Base-by-base conservation (phyloP, 2,888 invertebrate species). In the Hypomecis punctinalis region DNA sequence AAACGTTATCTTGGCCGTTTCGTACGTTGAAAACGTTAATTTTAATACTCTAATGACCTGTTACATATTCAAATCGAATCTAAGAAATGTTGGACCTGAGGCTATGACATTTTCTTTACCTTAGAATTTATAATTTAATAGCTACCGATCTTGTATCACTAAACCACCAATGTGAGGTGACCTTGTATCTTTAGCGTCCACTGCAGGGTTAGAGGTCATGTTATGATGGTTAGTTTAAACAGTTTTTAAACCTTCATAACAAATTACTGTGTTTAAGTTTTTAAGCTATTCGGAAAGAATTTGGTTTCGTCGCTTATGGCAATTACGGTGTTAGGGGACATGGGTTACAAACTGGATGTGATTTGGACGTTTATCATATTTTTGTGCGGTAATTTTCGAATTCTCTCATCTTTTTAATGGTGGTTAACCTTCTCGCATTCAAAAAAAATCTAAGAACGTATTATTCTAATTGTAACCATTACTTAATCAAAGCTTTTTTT, bases 101-200 rank as follows among this genome's bases (percentile, higher is more conserved):
- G 88, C 88, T 84, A 87, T 85, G 87, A 86, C 87, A 87, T 78
- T 85, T 81, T 80, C 76, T 83, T 84, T 84, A 81, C 79, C 83
- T 83, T 81, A 80, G 85, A 80, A 68, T 70, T 65, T 68, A 65
- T 69, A 71, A 71, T 68, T 65, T 71, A 71, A 86, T 83, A 77
- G 80, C 86, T 84, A 82, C 86, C 74, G 78, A 76, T 71, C 68
- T 71, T 68, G 51, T 70, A 70, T 69, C 56, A 68, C 64, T 60
- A 61, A 63, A 43, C 63, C 63, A 68, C 70, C 73, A 75, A 7
- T 11, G 6, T 47, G 35, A 37, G 6, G 10, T 47, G 61, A 64
- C 6, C 68, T 62, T 8, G 42, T 7, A 5, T 4, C 9, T 3
- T n/a, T 2, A 48, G 37, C 35, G 7, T 5, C 6, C 5, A 36